These are phyloP conservation scores for Thalassarche chlororhynchos DNA, from an alignment of 2,113 vertebrate species.

Conservation along the genomic window DNA sequence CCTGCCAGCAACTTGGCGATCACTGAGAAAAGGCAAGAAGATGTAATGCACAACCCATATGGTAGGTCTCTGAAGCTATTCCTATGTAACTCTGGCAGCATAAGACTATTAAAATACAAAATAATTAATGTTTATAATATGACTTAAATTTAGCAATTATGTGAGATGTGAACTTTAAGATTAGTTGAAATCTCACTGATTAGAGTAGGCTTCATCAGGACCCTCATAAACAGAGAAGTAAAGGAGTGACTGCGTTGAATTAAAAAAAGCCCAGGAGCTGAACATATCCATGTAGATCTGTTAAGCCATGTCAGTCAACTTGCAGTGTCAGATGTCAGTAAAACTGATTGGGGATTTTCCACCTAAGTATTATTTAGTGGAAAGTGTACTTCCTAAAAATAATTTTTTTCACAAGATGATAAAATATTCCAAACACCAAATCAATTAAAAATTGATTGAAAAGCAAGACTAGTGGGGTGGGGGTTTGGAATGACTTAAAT, in stretches of 20 bases:
- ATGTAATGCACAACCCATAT: not conserved
- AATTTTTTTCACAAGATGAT: not conserved
- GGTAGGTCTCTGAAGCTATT: not conserved
- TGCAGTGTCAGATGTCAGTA: not conserved
- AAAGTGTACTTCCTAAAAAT: not conserved
- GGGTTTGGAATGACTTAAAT: not conserved
- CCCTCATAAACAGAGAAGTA: not conserved
- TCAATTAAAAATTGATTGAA: not conserved
- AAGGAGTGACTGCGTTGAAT: not conserved
- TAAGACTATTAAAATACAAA: not conserved
- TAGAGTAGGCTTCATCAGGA: not conserved
- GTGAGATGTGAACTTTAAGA: not conserved
- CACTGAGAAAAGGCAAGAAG: not conserved
- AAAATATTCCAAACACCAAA: not conserved
- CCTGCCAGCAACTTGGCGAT: not conserved
- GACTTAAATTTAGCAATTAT: not conserved
- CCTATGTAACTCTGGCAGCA: not conserved
- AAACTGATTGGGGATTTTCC: not conserved
- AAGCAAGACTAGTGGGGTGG: not conserved
- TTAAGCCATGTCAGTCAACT: not conserved
- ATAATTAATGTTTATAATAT: not conserved
- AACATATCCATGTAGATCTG: not conserved
- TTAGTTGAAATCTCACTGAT: not conserved
- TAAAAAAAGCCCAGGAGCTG: not conserved
- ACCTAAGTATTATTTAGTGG: not conserved